Base-by-base conservation (phyloP, 2,113 vertebrate genomes). In the Sitta europaea region DNA sequence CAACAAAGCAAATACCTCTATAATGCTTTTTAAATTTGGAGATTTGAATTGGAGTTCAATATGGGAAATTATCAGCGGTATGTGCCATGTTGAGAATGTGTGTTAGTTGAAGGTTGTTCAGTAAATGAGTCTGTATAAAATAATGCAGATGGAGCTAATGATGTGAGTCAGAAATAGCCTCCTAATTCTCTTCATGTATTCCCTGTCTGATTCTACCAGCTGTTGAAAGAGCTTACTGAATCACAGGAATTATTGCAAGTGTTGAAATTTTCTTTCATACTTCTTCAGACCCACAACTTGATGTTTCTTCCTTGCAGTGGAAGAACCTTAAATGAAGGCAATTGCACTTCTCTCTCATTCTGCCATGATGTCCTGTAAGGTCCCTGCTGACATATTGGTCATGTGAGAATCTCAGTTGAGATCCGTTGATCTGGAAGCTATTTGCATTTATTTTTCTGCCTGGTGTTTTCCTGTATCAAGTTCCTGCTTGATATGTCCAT, bases 71-170 rank as follows among this genome's bases (percentile, higher is more conserved):
- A 68, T 22, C 59, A 36, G 25, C 53, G 36, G n/a, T 48, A 5
- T 47, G 43, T 75, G 61, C 66, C 63, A 17, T 65, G 31, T 1
- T 66, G 53, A 51, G 78, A 65, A 53, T 10, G 24, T 61, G 17
- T 75, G 27, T 84, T 86, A 68, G 50, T 25, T 85, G 77, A 85
- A 93, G 58, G 81, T 85, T 74, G 28, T 29, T 90, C 53, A 48
- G 81, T 72, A 82, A 65, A 90, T 57, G 77, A 90, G 62, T 66
- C 63, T 88, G 54, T 78, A 24, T 89, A 55, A 92, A 93, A 82
- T 85, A 94, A 91, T 96, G 90, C 87, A 88, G 88, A 68, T 82
- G 62, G 70, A 87, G 81, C 25, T 92, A 94, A 91, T 87, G 88
- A 88, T 67, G 43, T 19, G 48, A 90, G 40, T 93, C 79, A 94